Base-by-base conservation (phyloP, 2,888 invertebrate species). In the Xestia rhomboidea region DNA sequence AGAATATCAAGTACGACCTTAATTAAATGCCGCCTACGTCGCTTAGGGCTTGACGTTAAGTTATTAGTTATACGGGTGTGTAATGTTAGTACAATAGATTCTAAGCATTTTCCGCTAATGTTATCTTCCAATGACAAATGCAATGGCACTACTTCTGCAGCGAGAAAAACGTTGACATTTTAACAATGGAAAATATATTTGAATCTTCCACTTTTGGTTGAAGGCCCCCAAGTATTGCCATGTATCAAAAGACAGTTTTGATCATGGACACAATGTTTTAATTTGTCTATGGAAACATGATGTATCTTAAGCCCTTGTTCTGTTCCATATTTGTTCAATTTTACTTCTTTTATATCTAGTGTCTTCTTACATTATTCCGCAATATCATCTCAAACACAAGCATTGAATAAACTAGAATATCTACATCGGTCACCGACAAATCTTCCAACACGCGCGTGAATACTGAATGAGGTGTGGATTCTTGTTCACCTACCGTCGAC, bases 21-120 rank as follows among this genome's bases (percentile, higher is more conserved):
- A 87, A 87, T 87, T 87, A 87, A 73, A 76, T 84, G 69, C 86
- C 76, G 67, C 87, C 85, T 74, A 77, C 81, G 73, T 83, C 51
- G 30, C 64, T 44, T 13, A n/a, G 27, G 41, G 66, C 60, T 34
- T 67, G 72, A 68, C 46, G 63, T 70, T 73, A 64, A 71, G 62
- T 34, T 57, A 67, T 76, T 72, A 38, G 44, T 62, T 70, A 63
- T 64, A 69, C 81, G 57, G 62, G 77, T 77, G 15, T 62, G 27
- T 76, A 46, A 79, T 84, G 84, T 44, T 71, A 69, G 63, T 67
- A 76, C 80, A 79, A 79, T 75, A 57, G 62, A 38, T 57, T 69
- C 82, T 49, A 60, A 62, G 62, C 51, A 76, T 83, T 83, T 84
- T 80, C 81, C 83, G 69, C 73, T 21, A 66, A 84, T 64, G 44